Percentiles rank a stretch among this genome's conserved stretches.
These are phyloP conservation scores for Carettochelys insculpta DNA, from an alignment of 2,113 vertebrate genomes.

Conservation along the genomic window DNA sequence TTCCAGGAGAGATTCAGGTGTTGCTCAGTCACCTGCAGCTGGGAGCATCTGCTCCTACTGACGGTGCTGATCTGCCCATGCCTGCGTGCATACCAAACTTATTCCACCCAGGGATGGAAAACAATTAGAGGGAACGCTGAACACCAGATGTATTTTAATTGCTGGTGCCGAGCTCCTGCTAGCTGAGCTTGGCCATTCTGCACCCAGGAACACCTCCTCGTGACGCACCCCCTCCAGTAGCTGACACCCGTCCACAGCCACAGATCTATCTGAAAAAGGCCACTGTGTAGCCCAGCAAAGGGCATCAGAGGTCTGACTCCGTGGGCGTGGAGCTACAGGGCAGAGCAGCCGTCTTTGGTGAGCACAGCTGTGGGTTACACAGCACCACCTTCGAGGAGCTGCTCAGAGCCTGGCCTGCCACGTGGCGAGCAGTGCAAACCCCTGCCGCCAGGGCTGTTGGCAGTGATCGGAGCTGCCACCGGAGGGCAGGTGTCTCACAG, in stretches of 20 bases:
- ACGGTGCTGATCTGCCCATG: too few relatives aligned
- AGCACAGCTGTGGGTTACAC: background rate
- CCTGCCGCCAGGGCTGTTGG: background rate
- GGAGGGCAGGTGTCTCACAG: background rate
- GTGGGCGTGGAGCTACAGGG: background rate
- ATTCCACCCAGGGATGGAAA: too few relatives aligned
- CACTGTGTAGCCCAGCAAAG: background rate
- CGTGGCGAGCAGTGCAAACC: background rate
- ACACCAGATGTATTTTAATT: constrained; percentile 46
- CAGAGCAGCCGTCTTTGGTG: background rate
- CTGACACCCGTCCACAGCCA: background rate
- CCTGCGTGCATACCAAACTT: too few relatives aligned
- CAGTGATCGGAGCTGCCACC: background rate
- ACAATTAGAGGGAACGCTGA: too few relatives aligned
- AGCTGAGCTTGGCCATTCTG: background rate
- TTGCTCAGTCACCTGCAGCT: too few relatives aligned
- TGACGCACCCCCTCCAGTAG: background rate
- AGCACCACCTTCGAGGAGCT: background rate
- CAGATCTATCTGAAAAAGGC: background rate
- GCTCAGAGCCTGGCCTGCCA: background rate
- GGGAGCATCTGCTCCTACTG: too few relatives aligned
- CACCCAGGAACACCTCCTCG: background rate
- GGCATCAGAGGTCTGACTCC: background rate
- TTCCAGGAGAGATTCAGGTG: too few relatives aligned
- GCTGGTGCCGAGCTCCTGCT: constrained; percentile 18